Base-by-base conservation (phyloP, 1,140 invertebrate species). In the Battus philenor region DNA sequence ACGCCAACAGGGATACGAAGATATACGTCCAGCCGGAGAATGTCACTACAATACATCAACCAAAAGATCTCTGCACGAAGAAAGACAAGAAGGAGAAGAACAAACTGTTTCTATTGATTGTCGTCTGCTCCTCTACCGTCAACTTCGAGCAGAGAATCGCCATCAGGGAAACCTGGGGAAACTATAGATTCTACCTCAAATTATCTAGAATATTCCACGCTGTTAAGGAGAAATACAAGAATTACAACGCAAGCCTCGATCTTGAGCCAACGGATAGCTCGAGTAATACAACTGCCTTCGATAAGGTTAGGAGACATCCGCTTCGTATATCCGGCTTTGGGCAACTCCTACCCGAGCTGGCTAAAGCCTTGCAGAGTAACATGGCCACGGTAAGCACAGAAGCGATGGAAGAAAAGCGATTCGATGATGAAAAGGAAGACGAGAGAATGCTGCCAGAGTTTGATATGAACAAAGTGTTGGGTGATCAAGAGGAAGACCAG, bases 101-200 rank as follows among this genome's bases (percentile, higher is more conserved):
- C 9, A 62, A 72, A 34, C 54, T 87, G 0, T 91, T 92, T 63
- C 73, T 95, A 10, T 75, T 95, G 3, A 90, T 95, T 41, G 87
- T 94, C 9, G 90, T 95, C 1, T 93, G 90, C 64, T 94, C 94
- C 0, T 88, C 91, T 4, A 89, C 93, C 0, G 61, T 67, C 0
- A 92, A 95, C 80, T 88, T 91, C 47, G 87, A 90, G 17, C 86
- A 88, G 29, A 83, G 94, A 15, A 64, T 75, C 30, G 92, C 92
- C 6, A 95, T 96, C 47, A 86, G 95, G 55, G 90, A 93, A 58
- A 95, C 94, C 0, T 97, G 94, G 94, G 94, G 91, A 0, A 90
- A 89, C 48, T 87, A 90, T 47, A 88, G 79, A 31, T 89, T 89
- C 56, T 93, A 87, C 65, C 8, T 58, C 8, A 48, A 68, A 50